Base-by-base conservation (phyloP, 2,888 invertebrate species). In the Torymus texanus region DNA sequence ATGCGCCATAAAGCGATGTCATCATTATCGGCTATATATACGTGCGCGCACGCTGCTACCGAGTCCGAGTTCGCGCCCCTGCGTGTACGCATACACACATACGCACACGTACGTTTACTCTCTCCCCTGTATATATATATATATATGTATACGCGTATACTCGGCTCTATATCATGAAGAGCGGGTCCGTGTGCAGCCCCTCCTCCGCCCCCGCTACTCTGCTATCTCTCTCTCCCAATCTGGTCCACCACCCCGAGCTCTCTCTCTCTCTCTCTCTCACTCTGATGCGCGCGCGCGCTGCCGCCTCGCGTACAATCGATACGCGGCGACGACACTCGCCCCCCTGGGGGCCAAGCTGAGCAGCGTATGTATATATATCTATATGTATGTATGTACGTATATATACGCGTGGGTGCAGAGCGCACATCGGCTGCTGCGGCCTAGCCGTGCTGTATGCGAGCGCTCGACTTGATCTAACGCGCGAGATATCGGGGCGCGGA, bases 241-340 rank as follows among this genome's bases (percentile, higher is more conserved):
- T 70, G 58, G 68, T 63, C 62, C 24, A 65, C 74, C 63, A 65
- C 74, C 63, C 55, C 73, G 41, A 12, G 5, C 41, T 41, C 41
- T 41, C 41, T 1, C 41, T 29, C 29, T 66, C 66, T 61, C 53
- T 21, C 55, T 56, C 63, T 41, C 50, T 16, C 62, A 51, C 16
- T 77, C 71, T 70, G 58, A 62, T 63, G 55, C 24, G 56, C 61
- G 50, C 51, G 18, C 51, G 18, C 24, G 16, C 58, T 14, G 10
- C 16, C 41, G n/a, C 29, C 18, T 29, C 16, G 21, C 58, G 55
- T 65, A 83, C 84, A 87, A 87, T 87, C 87, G 86, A 88, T 88
- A 88, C 86, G 85, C 84, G 63, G 16, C 41, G 84, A 86, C 84
- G 84, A 84, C 86, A 85, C 83, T 85, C 85, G 41, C 41, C 41